phyloP scores from a whole-genome alignment of 2,888 invertebrate species.

The Plebejus argus region DNA sequence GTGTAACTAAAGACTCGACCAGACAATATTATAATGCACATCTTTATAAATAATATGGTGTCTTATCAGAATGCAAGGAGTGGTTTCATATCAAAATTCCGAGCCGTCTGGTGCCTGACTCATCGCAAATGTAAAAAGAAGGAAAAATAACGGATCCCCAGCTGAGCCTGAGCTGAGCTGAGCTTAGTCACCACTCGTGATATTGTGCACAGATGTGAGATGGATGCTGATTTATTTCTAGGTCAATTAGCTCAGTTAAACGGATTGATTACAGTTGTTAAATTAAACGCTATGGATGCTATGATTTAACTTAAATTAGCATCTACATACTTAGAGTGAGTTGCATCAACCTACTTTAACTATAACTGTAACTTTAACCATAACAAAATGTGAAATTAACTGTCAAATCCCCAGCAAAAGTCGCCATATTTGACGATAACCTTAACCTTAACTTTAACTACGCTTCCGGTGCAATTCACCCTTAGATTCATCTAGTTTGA shows the following conservation, averaged over 20 bases:
- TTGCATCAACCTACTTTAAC: too few relatives aligned
- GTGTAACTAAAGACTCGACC: background rate
- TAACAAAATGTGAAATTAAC: too few relatives aligned
- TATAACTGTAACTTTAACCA: too few relatives aligned
- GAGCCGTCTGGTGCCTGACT: background rate
- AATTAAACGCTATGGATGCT: background rate
- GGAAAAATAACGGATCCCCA: constrained; percentile 14
- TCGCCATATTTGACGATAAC: too few relatives aligned
- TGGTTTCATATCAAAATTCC: background rate
- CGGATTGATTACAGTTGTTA: background rate
- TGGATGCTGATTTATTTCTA: constrained; percentile 5
- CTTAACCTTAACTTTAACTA: too few relatives aligned
- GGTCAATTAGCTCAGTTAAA: background rate
- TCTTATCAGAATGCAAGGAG: constrained; percentile 5
- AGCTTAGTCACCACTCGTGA: background rate
- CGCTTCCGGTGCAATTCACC: too few relatives aligned
- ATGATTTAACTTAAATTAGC: background rate
- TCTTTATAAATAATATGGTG: background rate
- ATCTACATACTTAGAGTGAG: too few relatives aligned
- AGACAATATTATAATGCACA: background rate
- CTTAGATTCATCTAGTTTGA: background rate
- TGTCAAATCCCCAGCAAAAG: too few relatives aligned
- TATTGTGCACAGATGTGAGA: constrained; percentile 16
- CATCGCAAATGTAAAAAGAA: background rate
- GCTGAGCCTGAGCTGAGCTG: background rate